Base-by-base conservation (phyloP, 2,888 invertebrate genomes). In the Pherbina coryleti region DNA sequence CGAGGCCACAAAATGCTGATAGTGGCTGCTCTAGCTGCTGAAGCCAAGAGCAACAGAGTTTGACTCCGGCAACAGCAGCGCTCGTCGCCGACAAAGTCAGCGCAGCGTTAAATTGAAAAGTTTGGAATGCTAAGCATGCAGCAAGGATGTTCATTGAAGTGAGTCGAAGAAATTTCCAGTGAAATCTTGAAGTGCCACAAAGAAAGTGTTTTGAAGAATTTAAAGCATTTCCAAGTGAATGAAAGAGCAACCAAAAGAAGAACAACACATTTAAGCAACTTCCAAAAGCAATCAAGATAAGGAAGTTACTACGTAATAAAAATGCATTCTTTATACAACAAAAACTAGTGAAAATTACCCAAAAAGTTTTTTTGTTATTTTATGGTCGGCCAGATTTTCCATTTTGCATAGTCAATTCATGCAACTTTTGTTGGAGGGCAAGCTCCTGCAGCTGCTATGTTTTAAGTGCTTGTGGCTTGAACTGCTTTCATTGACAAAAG, bases 41-140 rank as follows among this genome's bases (percentile, higher is more conserved):
- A 1, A 22, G n/a, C n/a, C n/a, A n/a, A 14, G 17, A 0, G n/a
- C 14, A 66, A 31, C 8, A 66, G 64, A 5, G 11, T 17, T 34
- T 34, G 31, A 28, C 25, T 22, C 4, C 11, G 17, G 8, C 22
- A 28, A 19, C 14, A 62, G 62, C n/a, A n/a, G 11, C 9, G 28
- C 25, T 14, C 22, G 5, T 25, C 19, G 55, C 8, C 31, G 62
- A 28, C 62, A 62, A 28, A 19, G 7, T 55, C 19, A 55, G 22
- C 55, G 44, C 44, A 44, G 44, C 44, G 44, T 51, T 17, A 17
- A 74, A 74, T 22, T 74, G 64, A 25, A 25, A 62, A 49, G 37
- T 37, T 57, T 57, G 22, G 49, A 55, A 72, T 72, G 72, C 57
- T 34, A 72, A 57, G 37, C 72, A 57, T 72, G 34, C 72, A 9